Evolutionary conservation across 2,888 invertebrate species (phyloP).

Genomic region (Cataglyphis altisquamis): DNA sequence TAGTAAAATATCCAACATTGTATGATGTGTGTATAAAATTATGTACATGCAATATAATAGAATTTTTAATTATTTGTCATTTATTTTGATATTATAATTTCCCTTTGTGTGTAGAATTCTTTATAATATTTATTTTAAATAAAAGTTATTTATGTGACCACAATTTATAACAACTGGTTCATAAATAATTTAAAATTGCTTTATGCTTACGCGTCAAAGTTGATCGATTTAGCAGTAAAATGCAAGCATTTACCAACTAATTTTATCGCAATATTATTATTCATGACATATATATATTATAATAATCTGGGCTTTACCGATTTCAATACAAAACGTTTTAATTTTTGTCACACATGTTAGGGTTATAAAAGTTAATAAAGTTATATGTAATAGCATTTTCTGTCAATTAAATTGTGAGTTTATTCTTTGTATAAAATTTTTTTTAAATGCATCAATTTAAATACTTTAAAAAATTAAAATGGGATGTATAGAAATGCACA

Average conservation of each 20-base stretch:
- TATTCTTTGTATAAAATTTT: background rate
- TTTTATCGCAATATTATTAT: constrained; percentile 12
- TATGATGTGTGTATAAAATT: background rate
- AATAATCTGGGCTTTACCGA: background rate
- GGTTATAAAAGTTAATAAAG: constrained; percentile 10
- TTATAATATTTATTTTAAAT: constrained; percentile 17
- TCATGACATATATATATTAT: background rate
- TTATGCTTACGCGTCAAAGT: background rate
- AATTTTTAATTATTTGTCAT: constrained; percentile 27
- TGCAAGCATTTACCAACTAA: background rate
- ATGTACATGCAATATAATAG: background rate
- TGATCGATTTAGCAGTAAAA: constrained; percentile 1
- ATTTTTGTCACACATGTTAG: background rate
- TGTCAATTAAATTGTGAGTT: background rate
- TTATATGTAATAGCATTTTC: background rate
- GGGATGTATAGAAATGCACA: background rate
- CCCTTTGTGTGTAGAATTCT: background rate
- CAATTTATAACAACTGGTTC: background rate
- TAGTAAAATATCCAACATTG: background rate
- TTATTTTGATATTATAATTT: background rate
- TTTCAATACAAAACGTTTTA: background rate
- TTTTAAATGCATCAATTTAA: background rate
- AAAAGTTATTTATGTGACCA: background rate
- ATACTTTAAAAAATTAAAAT: background rate
- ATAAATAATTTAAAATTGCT: background rate